Percentiles rank a stretch among this genome's conserved stretches.
These are phyloP conservation scores for Seriola rivoliana DNA, from an alignment of 2,113 vertebrate species.

Conservation along the genomic window DNA sequence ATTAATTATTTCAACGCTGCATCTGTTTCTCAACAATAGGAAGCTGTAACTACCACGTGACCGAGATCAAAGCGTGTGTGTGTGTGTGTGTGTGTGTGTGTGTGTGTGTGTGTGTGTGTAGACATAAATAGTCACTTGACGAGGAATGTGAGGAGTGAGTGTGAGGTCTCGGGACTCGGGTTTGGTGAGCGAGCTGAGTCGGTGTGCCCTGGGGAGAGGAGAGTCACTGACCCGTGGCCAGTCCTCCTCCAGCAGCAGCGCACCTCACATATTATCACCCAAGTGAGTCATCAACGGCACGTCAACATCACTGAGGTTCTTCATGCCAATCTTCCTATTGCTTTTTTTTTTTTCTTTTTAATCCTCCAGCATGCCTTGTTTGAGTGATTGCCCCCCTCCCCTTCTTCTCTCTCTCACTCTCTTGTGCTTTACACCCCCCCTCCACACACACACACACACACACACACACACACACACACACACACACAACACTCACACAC, in stretches of 20 bases:
- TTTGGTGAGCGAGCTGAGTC: constrained; percentile 38
- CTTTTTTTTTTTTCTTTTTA: constrained; percentile 57
- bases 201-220: constrained; percentile 18
- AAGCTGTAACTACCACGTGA: not conserved
- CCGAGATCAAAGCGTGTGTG: not conserved
- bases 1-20: not conserved
- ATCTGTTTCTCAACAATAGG: not conserved
- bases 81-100: too few relatives aligned
- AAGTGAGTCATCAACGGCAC: constrained; percentile 73
- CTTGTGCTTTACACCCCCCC: constrained; percentile 22
- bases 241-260: constrained; percentile 41
- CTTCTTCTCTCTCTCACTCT: constrained; percentile 20
- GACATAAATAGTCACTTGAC: constrained; percentile 30
- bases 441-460: not conserved
- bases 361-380: constrained; percentile 54
- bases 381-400: constrained; percentile 43
- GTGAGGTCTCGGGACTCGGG: constrained; percentile 19
- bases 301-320: constrained; percentile 61
- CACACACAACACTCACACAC: constrained; percentile 10
- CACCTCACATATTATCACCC: constrained; percentile 62
- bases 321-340: constrained; percentile 59
- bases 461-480: constrained; percentile 13
- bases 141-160: not conserved
- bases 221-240: constrained; percentile 63
- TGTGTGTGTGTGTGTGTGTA: too few relatives aligned